Percentiles rank a stretch among this genome's conserved stretches.
Conservation (phyloP, 2,113 vertebrate genomes). For the Gambusia affinis region DNA sequence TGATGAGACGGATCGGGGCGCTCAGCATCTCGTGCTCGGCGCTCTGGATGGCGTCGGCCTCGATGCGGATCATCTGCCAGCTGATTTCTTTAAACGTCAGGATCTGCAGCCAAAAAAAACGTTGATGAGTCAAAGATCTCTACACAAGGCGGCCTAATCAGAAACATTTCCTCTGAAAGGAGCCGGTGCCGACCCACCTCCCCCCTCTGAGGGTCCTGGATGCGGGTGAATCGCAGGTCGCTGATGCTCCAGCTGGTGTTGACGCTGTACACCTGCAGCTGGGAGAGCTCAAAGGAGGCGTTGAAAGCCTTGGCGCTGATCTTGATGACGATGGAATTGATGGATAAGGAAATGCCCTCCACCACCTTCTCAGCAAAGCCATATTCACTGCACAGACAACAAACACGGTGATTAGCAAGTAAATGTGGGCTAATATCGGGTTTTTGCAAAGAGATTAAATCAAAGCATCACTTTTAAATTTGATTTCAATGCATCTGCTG, state of each 20-base stretch:
- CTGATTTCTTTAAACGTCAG: slow-evolving; percentile 98
- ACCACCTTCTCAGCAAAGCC: slow-evolving; percentile 99
- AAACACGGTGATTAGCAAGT: slow-evolving; percentile 4
- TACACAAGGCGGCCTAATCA: neutral
- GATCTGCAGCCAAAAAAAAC: slow-evolving; percentile 76
- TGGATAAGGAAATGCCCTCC: slow-evolving; percentile 95
- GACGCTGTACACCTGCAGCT: slow-evolving; percentile 96
- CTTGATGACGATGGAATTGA: slow-evolving; percentile 95
- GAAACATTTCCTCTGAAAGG: neutral
- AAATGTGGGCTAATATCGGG: too few species aligned
- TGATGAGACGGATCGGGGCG: slow-evolving; percentile 96
- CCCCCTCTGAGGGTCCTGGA: slow-evolving; percentile 91
- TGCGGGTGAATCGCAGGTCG: slow-evolving; percentile 91
- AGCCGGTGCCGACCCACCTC: slow-evolving; percentile 86
- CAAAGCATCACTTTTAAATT: too few species aligned
- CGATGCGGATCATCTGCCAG: slow-evolving; percentile 99
- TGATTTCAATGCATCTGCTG: neutral
- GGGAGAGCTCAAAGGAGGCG: slow-evolving; percentile 97
- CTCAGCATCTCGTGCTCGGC: slow-evolving; percentile 94
- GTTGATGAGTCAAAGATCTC: neutral
- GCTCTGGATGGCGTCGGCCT: slow-evolving; percentile 97
- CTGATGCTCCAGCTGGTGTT: slow-evolving; percentile 92
- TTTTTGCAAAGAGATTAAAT: too few species aligned
- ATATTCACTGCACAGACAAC: slow-evolving; percentile 85
- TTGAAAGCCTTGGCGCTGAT: slow-evolving; percentile 98